Evolutionary conservation across 2,797 vertebrate species (phyloP).

Genomic region (Acrossocheilus wenchowensis): DNA sequence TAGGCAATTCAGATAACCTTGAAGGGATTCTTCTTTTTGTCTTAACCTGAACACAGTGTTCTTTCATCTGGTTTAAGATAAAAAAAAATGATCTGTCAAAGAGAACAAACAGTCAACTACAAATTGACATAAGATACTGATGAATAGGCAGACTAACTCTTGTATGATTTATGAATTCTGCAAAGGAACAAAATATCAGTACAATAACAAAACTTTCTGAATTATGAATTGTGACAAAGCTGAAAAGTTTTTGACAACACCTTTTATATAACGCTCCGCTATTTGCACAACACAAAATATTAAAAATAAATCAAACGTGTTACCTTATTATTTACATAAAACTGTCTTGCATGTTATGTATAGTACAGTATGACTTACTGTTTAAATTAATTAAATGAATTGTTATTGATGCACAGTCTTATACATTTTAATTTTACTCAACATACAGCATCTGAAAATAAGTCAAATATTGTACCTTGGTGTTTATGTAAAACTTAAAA

Average conservation of each 20-base stretch:
- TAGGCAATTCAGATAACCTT: conserved; percentile 46
- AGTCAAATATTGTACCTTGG: neutral
- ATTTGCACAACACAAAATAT: neutral
- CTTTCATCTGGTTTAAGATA: conserved; percentile 43
- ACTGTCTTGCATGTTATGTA: neutral
- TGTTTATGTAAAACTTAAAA: neutral
- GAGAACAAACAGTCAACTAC: conserved; percentile 38
- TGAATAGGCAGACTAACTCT: conserved; percentile 27
- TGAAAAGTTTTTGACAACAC: neutral
- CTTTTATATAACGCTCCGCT: neutral
- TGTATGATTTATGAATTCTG: conserved; percentile 28
- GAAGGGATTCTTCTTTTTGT: conserved; percentile 34
- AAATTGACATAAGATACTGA: conserved; percentile 28
- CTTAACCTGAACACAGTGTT: conserved; percentile 27
- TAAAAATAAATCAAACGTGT: neutral
- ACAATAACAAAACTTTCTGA: conserved; percentile 8
- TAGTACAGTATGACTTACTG: no score
- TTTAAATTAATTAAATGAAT: neutral
- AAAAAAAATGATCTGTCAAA: conserved; percentile 34
- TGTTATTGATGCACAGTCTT: neutral
- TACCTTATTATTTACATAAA: neutral
- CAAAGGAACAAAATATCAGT: conserved; percentile 19
- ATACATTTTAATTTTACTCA: neutral
- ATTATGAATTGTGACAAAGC: neutral
- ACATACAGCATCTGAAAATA: neutral